phyloP scores from a whole-genome alignment of 1,140 invertebrate species.

The Melanaphis sacchari region DNA sequence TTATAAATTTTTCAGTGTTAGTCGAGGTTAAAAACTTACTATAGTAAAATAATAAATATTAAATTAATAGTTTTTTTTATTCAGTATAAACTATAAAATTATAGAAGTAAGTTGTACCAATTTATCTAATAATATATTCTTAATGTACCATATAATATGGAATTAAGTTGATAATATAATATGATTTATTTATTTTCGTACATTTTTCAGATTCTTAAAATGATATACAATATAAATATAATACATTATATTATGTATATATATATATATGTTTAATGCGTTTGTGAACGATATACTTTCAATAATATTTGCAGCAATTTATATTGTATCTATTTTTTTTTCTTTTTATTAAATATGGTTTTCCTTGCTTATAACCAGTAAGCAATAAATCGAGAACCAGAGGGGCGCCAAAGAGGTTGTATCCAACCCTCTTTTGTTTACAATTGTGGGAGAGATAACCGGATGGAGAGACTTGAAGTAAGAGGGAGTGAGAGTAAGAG shows the following conservation, averaged over 20 bases:
- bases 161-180: background rate
- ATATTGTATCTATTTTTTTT: constrained; percentile 17
- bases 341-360: constrained; percentile 48
- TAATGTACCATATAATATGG: background rate
- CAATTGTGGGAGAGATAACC: constrained; percentile 49
- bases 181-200: background rate
- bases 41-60: background rate
- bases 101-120: background rate
- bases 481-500: background rate
- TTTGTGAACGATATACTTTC: constrained; percentile 7
- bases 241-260: background rate
- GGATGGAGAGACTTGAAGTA: constrained; percentile 40
- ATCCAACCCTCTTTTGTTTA: constrained; percentile 50
- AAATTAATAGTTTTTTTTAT: background rate
- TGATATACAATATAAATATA: background rate
- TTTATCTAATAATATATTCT: background rate
- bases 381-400: constrained; percentile 46
- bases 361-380: constrained; percentile 32
- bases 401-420: constrained; percentile 37
- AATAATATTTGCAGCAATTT: background rate
- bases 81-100: background rate
- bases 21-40: background rate
- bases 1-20: background rate
- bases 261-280: background rate
- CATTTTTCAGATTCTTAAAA: background rate